Evolutionary conservation across 2,888 invertebrate genomes (phyloP).

Genomic region (Drosophila mayaguana): DNA sequence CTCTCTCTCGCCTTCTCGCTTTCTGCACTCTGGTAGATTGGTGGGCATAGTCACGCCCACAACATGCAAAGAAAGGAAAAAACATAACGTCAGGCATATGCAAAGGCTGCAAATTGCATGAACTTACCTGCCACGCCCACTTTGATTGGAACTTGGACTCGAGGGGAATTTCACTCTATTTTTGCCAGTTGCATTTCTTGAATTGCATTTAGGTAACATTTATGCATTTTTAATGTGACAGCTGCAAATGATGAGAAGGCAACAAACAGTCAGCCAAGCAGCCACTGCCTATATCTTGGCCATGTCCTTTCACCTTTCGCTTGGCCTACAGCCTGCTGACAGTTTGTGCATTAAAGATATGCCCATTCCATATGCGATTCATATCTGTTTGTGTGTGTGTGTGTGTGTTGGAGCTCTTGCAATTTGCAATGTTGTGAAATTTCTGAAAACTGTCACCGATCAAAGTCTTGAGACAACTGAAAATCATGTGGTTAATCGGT

Average conservation of each 20-base stretch:
- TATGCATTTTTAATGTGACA: constrained; percentile 83
- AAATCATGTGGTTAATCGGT: constrained; percentile 50
- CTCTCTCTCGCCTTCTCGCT: background rate
- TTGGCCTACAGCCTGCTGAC: constrained; percentile 33
- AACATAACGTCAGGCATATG: constrained; percentile 22
- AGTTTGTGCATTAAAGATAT: constrained; percentile 26
- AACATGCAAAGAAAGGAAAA: constrained; percentile 7
- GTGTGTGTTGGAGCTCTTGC: constrained; percentile 35
- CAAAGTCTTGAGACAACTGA: constrained; percentile 38
- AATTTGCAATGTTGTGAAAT: constrained; percentile 67
- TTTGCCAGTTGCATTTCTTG: constrained; percentile 70
- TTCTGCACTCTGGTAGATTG: constrained; percentile 25
- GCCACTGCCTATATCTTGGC: background rate
- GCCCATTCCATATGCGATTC: background rate
- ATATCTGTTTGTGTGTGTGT: background rate
- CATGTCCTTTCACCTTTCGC: constrained; percentile 20
- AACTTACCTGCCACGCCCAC: constrained; percentile 31
- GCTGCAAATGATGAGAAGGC: constrained; percentile 75
- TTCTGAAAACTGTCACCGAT: constrained; percentile 49
- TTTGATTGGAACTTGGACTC: constrained; percentile 49
- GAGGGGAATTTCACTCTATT: constrained; percentile 27
- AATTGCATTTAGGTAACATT: constrained; percentile 79
- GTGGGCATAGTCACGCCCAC: constrained; percentile 15
- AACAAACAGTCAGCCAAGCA: constrained; percentile 12
- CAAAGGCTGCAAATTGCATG: constrained; percentile 44